phyloP scores from a whole-genome alignment of 2,113 vertebrate species.

The Bolborhynchus lineola region DNA sequence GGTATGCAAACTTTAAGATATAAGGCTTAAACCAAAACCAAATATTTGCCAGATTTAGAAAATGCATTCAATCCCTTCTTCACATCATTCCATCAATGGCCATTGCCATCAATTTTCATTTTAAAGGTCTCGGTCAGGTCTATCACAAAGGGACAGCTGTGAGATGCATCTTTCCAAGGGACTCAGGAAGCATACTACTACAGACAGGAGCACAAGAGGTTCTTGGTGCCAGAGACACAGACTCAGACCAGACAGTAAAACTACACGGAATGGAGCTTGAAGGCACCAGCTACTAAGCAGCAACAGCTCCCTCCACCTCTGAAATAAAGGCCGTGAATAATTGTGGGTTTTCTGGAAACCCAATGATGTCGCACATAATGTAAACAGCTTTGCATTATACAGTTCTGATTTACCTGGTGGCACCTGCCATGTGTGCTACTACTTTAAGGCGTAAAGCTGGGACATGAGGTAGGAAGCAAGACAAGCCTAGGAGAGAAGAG shows the following conservation, averaged over 20 bases:
- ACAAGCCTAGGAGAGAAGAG: not conserved
- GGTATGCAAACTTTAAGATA: not conserved
- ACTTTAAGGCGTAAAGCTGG: not conserved
- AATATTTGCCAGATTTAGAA: not conserved
- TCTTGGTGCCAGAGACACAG: not conserved
- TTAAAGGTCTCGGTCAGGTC: not conserved
- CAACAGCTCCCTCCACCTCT: not conserved
- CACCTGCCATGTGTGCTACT: not conserved
- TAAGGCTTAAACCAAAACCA: not conserved
- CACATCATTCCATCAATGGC: not conserved
- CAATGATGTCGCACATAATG: rapidly evolving
- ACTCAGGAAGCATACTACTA: not conserved
- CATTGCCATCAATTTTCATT: too few species aligned
- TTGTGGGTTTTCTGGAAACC: not conserved
- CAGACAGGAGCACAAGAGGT: not conserved
- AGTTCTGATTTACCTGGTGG: not conserved
- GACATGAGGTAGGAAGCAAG: not conserved
- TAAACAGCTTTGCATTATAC: not conserved
- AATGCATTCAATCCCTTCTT: not conserved
- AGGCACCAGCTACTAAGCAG: not conserved
- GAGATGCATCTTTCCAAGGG: not conserved
- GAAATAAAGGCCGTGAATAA: not conserved
- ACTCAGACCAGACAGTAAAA: not conserved
- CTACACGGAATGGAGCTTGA: not conserved
- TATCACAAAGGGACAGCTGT: not conserved